Percentiles rank a stretch among this genome's conserved stretches.
Evolutionary conservation across 2,888 invertebrate genomes (phyloP).

Genomic region (Teleiodes luculella): DNA sequence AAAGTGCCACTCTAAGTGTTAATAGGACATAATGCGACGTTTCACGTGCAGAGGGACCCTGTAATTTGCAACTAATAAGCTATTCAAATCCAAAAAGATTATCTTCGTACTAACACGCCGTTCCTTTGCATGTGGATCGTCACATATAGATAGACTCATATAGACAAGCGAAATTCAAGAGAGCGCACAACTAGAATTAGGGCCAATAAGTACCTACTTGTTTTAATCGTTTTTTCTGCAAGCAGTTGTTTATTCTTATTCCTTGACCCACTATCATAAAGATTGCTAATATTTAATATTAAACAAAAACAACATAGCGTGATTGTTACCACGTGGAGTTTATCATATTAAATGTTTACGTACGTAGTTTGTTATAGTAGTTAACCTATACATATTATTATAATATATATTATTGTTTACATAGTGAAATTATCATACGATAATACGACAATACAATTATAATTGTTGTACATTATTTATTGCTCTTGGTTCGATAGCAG

Average conservation of each 20-base stretch:
- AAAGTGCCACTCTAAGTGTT: too few species aligned
- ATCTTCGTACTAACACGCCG: too few species aligned
- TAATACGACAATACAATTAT: neutral
- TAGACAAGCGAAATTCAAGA: too few species aligned
- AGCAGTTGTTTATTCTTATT: neutral
- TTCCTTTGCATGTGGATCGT: too few species aligned
- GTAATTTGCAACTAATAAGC: too few species aligned
- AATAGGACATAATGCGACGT: too few species aligned
- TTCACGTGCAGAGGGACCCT: too few species aligned
- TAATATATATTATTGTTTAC: neutral
- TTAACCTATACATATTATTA: neutral
- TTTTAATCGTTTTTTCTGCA: neutral
- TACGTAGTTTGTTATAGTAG: neutral
- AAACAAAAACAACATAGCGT: neutral
- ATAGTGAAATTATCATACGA: neutral
- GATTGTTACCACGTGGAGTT: neutral
- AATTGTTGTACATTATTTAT: too few species aligned
- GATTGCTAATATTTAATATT: neutral
- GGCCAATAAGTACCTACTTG: neutral
- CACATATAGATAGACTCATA: too few species aligned
- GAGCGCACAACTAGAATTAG: too few species aligned
- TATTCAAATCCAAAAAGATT: too few species aligned
- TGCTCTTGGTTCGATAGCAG: too few species aligned
- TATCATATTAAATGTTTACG: neutral
- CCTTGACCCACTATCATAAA: neutral